Evolutionary conservation across 2,113 vertebrate genomes (phyloP).

Genomic region (Trochalopteron elliotii): DNA sequence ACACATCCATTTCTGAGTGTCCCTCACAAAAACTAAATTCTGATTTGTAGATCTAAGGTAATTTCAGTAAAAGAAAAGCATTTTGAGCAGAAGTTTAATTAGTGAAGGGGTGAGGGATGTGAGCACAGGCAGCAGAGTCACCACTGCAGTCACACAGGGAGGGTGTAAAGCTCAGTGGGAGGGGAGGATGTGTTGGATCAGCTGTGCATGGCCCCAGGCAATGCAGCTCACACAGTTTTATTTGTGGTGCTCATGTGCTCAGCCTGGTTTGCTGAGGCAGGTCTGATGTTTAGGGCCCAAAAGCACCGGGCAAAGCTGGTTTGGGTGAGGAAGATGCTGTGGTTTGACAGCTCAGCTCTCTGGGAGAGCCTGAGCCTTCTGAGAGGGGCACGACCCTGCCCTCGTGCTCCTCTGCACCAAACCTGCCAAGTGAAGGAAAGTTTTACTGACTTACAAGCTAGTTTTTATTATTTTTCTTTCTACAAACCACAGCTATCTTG

Average conservation of each 20-base stretch:
- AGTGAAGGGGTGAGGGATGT: neutral
- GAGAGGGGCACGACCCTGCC: fast-evolving
- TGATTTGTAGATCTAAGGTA: neutral
- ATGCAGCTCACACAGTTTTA: neutral
- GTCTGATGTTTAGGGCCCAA: neutral
- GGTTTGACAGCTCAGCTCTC: neutral
- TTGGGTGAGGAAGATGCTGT: neutral
- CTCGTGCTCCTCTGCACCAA: neutral
- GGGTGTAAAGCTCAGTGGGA: neutral
- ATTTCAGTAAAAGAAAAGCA: neutral
- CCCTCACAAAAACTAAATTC: neutral
- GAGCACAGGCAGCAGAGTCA: neutral
- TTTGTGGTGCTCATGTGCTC: neutral
- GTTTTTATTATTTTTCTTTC: neutral
- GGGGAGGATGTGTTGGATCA: neutral
- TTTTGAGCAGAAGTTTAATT: neutral
- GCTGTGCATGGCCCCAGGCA: neutral
- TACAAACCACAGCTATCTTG: neutral
- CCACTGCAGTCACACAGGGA: neutral
- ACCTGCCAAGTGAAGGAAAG: fast-evolving
- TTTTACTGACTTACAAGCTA: neutral
- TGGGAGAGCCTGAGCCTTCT: neutral
- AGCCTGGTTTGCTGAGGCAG: neutral
- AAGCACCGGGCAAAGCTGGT: neutral
- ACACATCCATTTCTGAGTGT: neutral